Percentiles rank a stretch among this genome's conserved stretches.
phyloP scores from a whole-genome alignment of 2,888 invertebrate species.

The Neocrepidodera transversa region DNA sequence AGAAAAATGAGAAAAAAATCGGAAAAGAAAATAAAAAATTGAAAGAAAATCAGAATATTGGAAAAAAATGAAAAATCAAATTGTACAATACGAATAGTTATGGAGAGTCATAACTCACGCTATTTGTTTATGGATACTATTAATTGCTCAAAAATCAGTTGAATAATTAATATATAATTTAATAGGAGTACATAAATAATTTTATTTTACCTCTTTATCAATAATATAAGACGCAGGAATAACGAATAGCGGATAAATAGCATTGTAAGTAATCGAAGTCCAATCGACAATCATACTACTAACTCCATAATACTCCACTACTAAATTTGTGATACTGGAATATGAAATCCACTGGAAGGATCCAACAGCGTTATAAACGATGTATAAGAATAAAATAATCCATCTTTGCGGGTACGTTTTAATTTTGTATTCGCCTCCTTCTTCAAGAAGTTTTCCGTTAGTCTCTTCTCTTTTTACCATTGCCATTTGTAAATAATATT shows the following conservation, averaged over 20 bases:
- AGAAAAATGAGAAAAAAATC: too few species aligned
- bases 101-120: too few species aligned
- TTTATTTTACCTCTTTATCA: constrained; percentile 86
- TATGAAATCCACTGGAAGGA: constrained; percentile 96
- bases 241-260: constrained; percentile 91
- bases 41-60: too few species aligned
- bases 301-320: constrained; percentile 77
- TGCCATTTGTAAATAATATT: constrained; percentile 2
- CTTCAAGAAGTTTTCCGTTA: background rate
- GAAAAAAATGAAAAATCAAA: too few species aligned
- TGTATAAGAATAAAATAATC: constrained; percentile 83
- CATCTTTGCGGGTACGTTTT: constrained; percentile 69
- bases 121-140: too few species aligned
- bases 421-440: background rate
- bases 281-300: constrained; percentile 80
- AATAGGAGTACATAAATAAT: too few species aligned
- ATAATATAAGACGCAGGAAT: constrained; percentile 95
- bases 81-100: too few species aligned
- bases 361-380: constrained; percentile 86
- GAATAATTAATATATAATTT: too few species aligned
- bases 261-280: constrained; percentile 97
- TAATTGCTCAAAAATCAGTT: too few species aligned
- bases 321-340: constrained; percentile 86
- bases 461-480: constrained; percentile 7
- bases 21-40: too few species aligned